phyloP scores from a whole-genome alignment of 2,888 invertebrate species.

The Eupithecia insigniata region DNA sequence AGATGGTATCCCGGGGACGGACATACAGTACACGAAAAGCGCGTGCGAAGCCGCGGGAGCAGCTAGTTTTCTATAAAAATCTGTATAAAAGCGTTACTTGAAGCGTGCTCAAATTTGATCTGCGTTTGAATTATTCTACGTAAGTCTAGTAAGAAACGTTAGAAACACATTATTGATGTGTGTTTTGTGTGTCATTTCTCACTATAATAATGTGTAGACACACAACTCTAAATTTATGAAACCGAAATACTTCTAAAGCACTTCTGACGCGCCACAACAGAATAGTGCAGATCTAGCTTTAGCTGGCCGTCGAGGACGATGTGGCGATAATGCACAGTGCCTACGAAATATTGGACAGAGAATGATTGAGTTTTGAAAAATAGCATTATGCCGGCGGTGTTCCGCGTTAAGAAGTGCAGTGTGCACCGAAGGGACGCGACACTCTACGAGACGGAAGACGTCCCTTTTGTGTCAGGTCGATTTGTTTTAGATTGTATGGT shows the following conservation, averaged over 20 bases:
- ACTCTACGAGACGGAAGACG: background rate
- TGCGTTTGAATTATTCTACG: too few relatives aligned
- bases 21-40: too few relatives aligned
- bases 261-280: background rate
- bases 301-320: background rate
- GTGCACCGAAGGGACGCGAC: background rate
- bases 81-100: too few relatives aligned
- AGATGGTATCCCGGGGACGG: too few relatives aligned
- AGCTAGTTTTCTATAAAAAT: too few relatives aligned
- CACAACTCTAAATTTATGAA: background rate
- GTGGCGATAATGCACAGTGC: background rate
- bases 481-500: background rate
- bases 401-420: background rate
- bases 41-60: too few relatives aligned
- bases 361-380: background rate
- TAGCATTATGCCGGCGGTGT: background rate
- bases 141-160: background rate
- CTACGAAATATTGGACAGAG: background rate
- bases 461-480: background rate
- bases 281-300: background rate
- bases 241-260: background rate
- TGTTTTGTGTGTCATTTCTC: background rate
- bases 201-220: background rate
- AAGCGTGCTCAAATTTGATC: too few relatives aligned
- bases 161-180: background rate